These are phyloP conservation scores for Andrena cerasifolii DNA, from an alignment of 1,140 invertebrate species.

Conservation along the genomic window DNA sequence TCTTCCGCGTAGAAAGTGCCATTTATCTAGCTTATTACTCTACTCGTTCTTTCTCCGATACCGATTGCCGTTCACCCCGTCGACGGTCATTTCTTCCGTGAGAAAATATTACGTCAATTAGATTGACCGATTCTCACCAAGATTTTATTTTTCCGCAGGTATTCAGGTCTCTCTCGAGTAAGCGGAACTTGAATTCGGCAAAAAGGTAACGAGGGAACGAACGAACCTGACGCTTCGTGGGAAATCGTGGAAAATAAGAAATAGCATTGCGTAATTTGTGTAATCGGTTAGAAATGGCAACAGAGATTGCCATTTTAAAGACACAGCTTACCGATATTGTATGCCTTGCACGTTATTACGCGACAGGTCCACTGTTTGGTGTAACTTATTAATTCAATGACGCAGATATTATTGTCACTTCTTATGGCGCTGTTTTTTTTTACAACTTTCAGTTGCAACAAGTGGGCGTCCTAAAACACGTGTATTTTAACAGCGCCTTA, in stretches of 20 bases:
- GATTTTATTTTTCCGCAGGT: too few species aligned
- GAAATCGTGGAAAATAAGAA: too few species aligned
- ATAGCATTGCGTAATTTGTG: too few species aligned
- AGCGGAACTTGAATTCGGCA: too few species aligned
- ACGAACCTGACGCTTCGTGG: too few species aligned
- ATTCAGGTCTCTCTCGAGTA: too few species aligned
- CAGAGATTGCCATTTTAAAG: not conserved
- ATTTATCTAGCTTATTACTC: slow-evolving; percentile 50
- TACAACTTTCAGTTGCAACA: not conserved
- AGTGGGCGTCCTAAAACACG: not conserved
- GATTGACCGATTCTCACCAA: not conserved
- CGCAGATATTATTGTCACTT: not conserved
- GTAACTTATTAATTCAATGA: not conserved
- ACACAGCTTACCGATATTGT: too few species aligned
- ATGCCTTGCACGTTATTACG: not conserved
- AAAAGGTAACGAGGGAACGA: too few species aligned
- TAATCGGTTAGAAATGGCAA: too few species aligned
- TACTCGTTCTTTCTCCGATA: slow-evolving; percentile 34
- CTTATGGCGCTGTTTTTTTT: not conserved
- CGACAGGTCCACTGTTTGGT: not conserved
- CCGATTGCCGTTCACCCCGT: slow-evolving; percentile 19
- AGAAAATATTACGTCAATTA: slow-evolving; percentile 26
- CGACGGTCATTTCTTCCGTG: slow-evolving; percentile 6
- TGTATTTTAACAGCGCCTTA: not conserved
- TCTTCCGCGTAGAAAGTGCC: slow-evolving; percentile 75